These are phyloP conservation scores for Colletes latitarsis DNA, from an alignment of 1,140 invertebrate species.

Conservation along the genomic window DNA sequence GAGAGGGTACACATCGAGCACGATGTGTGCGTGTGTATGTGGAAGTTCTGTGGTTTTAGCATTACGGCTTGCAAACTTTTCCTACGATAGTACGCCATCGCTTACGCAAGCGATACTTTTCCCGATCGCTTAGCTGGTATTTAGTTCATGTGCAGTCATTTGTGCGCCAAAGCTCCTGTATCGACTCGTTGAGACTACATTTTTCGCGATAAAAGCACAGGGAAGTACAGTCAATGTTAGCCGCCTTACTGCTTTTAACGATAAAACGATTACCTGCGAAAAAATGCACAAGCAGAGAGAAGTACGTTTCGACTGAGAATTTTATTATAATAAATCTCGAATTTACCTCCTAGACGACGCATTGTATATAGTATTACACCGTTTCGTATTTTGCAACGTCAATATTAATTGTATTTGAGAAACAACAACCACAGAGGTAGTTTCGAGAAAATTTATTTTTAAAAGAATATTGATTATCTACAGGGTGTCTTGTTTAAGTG, in stretches of 20 bases:
- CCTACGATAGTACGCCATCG: background rate
- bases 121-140: background rate
- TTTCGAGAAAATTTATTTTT: too few relatives aligned
- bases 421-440: too few relatives aligned
- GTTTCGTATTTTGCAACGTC: background rate
- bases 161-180: background rate
- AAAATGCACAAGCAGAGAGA: background rate
- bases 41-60: background rate
- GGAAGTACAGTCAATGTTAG: background rate
- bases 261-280: constrained; percentile 20
- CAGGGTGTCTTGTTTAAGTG: too few relatives aligned
- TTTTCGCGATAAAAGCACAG: constrained; percentile 20
- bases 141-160: constrained; percentile 19
- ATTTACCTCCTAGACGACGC: background rate
- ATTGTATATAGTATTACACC: too few relatives aligned
- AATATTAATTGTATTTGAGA: too few relatives aligned
- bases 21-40: background rate
- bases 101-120: background rate
- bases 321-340: background rate
- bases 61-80: constrained; percentile 12
- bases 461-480: too few relatives aligned
- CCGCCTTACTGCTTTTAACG: constrained; percentile 24
- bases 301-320: background rate
- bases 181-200: background rate
- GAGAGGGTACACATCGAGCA: background rate